A percentile compares a stretch with the other conserved stretches of the same genome.
phyloP scores from a whole-genome alignment of 2,888 invertebrate species.

The Drosophila anomelani region DNA sequence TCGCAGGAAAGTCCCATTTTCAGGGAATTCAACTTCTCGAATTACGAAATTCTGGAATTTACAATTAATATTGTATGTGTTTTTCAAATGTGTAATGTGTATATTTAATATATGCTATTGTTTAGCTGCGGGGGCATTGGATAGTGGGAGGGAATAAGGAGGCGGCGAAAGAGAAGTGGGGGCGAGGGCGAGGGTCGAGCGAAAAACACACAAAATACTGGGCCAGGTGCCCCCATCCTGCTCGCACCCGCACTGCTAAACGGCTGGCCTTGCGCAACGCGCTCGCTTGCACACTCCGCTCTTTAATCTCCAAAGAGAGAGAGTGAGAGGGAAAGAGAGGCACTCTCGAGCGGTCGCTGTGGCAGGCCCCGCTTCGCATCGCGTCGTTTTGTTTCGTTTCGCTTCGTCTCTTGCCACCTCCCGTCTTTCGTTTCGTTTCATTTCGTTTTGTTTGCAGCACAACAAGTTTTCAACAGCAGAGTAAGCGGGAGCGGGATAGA shows the following conservation, averaged over 20 bases:
- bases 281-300: conserved; percentile 64
- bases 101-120: conserved; percentile 1
- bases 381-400: conserved; percentile 41
- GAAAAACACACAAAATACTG: conserved; percentile 37
- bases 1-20: conserved; percentile 1
- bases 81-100: conserved; percentile 15
- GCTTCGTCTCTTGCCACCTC: conserved; percentile 22
- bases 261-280: conserved; percentile 75
- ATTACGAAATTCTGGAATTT: neutral
- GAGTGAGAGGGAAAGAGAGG: conserved; percentile 53
- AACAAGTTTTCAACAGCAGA: conserved; percentile 73
- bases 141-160: neutral
- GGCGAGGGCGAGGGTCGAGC: conserved; percentile 29
- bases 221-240: conserved; percentile 32
- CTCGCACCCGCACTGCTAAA: conserved; percentile 41
- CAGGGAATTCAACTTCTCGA: neutral
- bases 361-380: conserved; percentile 70
- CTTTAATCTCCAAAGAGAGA: conserved; percentile 1
- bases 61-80: neutral
- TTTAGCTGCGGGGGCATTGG: conserved; percentile 8
- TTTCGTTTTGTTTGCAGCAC: conserved; percentile 60
- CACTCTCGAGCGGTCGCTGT: conserved; percentile 43
- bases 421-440: conserved; percentile 34
- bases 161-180: neutral
- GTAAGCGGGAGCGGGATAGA: conserved; percentile 28